Conservation (phyloP, 2,888 invertebrate species). For the Ischnura elegans region DNA sequence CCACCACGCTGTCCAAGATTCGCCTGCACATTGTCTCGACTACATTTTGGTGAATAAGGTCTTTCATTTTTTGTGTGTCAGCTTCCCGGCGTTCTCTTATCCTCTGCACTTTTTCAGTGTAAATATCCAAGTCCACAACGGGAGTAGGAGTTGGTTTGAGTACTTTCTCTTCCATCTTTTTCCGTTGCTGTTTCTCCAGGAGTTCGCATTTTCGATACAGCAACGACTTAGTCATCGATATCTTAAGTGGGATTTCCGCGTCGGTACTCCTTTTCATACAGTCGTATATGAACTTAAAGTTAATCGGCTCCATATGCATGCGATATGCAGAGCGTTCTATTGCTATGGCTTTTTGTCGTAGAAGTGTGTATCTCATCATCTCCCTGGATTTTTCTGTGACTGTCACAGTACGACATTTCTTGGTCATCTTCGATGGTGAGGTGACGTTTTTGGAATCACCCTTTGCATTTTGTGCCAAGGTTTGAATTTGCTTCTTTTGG, state of each 20-base stretch:
- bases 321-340: background rate
- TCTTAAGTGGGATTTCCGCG: background rate
- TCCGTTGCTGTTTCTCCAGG: background rate
- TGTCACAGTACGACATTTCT: background rate
- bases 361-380: background rate
- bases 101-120: background rate
- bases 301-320: background rate
- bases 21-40: constrained; percentile 78
- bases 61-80: background rate
- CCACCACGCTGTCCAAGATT: constrained; percentile 80
- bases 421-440: background rate
- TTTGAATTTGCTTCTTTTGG: background rate
- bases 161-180: background rate
- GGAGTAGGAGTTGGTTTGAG: too few relatives aligned
- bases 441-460: background rate
- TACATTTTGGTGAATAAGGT: background rate
- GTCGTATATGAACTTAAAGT: background rate
- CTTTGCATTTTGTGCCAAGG: background rate
- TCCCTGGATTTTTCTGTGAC: background rate
- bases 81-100: background rate
- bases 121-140: background rate
- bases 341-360: background rate
- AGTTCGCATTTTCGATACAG: background rate
- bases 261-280: constrained; percentile 16
- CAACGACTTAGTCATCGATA: background rate